Evolutionary conservation across 1,140 invertebrate genomes (phyloP).

Genomic region (Rhizoglyphus robini): DNA sequence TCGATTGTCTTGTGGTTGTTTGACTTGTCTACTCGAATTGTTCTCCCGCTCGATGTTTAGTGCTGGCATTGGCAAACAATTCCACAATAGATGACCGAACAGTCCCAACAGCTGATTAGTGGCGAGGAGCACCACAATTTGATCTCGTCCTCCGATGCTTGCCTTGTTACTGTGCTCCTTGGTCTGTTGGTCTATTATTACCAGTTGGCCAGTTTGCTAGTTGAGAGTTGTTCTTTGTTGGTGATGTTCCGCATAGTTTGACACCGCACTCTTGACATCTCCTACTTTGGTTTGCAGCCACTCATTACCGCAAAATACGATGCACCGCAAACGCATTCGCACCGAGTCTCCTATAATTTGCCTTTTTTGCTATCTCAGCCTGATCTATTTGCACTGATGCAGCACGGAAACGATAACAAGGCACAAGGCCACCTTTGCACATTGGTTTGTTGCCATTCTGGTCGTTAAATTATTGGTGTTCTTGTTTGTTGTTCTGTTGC

Average conservation of each 20-base stretch:
- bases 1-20: conserved; percentile 14
- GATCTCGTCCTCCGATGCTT: neutral
- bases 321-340: neutral
- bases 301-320: neutral
- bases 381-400: conserved; percentile 2
- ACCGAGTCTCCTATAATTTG: neutral
- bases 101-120: neutral
- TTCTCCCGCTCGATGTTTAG: neutral
- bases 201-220: too few species aligned
- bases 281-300: neutral
- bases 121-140: neutral
- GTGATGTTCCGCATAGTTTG: conserved; percentile 14
- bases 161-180: too few species aligned
- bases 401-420: conserved; percentile 14
- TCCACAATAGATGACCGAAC: too few species aligned
- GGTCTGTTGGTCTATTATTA: too few species aligned
- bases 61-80: too few species aligned
- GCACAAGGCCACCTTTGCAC: too few species aligned
- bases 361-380: neutral
- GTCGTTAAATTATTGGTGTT: neutral
- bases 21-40: conserved; percentile 1
- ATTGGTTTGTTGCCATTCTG: neutral
- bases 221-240: too few species aligned
- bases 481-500: neutral
- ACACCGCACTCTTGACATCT: neutral